Base-by-base conservation (phyloP, 2,888 invertebrate species). In the Rhodophaea formosa region DNA sequence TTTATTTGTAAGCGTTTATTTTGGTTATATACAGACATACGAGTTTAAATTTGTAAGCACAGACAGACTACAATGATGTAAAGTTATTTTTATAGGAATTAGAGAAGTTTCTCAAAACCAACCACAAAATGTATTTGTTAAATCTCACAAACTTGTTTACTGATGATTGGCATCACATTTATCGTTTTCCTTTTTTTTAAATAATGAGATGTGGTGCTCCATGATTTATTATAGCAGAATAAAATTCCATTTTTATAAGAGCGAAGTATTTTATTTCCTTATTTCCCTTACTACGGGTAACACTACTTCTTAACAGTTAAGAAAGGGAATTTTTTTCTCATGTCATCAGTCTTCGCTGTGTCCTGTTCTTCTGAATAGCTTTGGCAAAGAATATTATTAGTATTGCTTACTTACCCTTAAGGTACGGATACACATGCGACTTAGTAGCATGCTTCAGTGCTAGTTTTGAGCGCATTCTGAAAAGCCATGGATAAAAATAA, bases 161-260 rank as follows among this genome's bases (percentile, higher is more conserved):
- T 43, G 42, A 17, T 23, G 8, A 15, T 54, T 43, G 29, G 43
- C 29, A 32, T 44, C 53, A 44, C 53, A 44, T 32, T 45, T 16
- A 12, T 14, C 8, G 2, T 12, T 47, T 30, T 29, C 8, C 12
- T 54, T 30, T 8, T 23, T 3, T 23, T n/a, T n/a, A n/a, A n/a
- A 12, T 10, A 32, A n/a, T 12, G 32, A 10, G 23, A 54, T 44
- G 44, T 54, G 44, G 43, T 44, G 14, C 44, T 15, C 23, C 7
- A 17, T 42, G 6, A 51, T 53, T 45, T 16, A 30, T 30, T 42
- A 30, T 12, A 17, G 42, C 14, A 53, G 43, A 54, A 44, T 54
- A 54, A 44, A 43, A 44, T 54, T 54, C 44, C 44, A 54, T 54
- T 54, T 54, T 54, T 32, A 49, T 49, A 49, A 29, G 10, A 46